phyloP scores from a whole-genome alignment of 2,113 vertebrate species.

The Chaetodon trifascialis region DNA sequence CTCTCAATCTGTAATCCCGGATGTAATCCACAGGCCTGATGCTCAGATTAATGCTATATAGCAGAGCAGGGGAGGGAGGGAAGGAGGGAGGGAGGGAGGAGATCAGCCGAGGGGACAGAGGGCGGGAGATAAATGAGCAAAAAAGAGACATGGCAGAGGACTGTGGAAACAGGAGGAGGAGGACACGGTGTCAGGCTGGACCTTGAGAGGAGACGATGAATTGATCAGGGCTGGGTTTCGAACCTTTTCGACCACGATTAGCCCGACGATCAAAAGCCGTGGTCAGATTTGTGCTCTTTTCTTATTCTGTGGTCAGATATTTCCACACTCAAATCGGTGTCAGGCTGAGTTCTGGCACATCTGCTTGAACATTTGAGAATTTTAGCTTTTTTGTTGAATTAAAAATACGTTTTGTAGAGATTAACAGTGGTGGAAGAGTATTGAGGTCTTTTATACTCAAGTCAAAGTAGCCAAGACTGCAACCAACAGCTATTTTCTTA shows the following conservation, averaged over 20 bases:
- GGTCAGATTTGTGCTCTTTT: background rate
- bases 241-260: constrained; percentile 15
- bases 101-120: constrained; percentile 55
- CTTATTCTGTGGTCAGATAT: background rate
- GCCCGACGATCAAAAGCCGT: background rate
- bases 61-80: constrained; percentile 47
- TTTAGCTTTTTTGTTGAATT: background rate
- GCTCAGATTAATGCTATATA: constrained; percentile 85
- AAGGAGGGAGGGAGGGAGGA: constrained; percentile 16
- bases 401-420: background rate
- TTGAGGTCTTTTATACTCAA: background rate
- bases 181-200: constrained; percentile 37
- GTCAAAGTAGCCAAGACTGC: background rate
- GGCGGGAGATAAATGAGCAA: constrained; percentile 68
- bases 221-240: constrained; percentile 32
- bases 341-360: background rate
- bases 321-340: background rate
- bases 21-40: constrained; percentile 86
- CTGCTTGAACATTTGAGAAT: background rate
- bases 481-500: background rate
- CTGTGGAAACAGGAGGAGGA: constrained; percentile 44
- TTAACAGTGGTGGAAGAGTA: background rate
- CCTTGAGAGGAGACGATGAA: constrained; percentile 56
- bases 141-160: constrained; percentile 56
- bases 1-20: constrained; percentile 84